A percentile compares a stretch with the other conserved stretches of the same genome.
phyloP scores from a whole-genome alignment of 2,113 vertebrate genomes.

The Dicrurus megarhynchus region DNA sequence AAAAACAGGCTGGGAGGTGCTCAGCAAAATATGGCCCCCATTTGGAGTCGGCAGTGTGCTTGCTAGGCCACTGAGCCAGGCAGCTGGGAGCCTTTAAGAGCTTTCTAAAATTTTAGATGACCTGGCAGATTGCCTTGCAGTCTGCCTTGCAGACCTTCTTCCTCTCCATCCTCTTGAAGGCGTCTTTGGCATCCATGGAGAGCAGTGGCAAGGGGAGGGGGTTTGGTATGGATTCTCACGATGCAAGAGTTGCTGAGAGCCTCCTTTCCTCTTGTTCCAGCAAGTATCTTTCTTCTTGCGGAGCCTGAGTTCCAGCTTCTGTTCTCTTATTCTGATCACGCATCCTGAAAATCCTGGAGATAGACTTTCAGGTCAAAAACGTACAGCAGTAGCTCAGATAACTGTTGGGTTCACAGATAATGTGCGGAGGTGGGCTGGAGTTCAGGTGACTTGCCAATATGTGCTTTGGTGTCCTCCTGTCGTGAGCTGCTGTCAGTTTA shows the following conservation, averaged over 20 bases:
- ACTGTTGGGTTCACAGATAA: background rate
- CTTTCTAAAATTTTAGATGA: constrained; percentile 15
- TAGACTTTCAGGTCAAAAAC: background rate
- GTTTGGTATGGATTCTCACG: background rate
- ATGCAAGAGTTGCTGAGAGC: background rate
- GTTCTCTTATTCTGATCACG: background rate
- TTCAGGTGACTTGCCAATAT: background rate
- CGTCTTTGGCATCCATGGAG: background rate
- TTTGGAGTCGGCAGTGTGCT: background rate
- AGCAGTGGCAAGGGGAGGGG: background rate
- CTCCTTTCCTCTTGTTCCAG: background rate
- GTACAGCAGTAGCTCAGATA: background rate
- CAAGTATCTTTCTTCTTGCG: background rate
- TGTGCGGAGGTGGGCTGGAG: fast-evolving
- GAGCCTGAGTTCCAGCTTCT: background rate
- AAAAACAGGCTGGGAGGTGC: background rate
- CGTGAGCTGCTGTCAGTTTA: background rate
- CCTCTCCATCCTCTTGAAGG: background rate
- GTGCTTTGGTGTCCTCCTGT: background rate
- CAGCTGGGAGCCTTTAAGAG: constrained; percentile 34
- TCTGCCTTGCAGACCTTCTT: constrained; percentile 31
- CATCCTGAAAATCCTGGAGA: background rate
- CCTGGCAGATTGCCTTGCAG: constrained; percentile 33
- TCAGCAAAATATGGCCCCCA: background rate
- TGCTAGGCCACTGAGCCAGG: background rate